Conservation (phyloP, 2,113 vertebrate species). For the Capreolus pygargus region DNA sequence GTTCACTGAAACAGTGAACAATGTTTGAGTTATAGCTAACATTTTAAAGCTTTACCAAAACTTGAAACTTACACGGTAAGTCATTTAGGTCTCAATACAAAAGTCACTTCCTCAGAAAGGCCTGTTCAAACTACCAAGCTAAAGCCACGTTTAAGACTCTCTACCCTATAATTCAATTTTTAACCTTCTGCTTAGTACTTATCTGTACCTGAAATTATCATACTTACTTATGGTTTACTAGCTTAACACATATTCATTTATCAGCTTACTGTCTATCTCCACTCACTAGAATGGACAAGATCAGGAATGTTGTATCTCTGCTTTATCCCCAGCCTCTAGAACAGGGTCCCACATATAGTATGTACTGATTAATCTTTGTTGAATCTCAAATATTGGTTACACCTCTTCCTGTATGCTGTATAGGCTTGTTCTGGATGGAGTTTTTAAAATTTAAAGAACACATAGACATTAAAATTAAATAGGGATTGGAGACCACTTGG, state of each 20-base stretch:
- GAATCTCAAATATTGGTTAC: neutral
- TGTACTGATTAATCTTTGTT: neutral
- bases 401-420: neutral
- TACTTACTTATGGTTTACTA: neutral
- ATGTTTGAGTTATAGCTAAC: neutral
- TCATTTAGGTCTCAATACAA: neutral
- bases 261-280: neutral
- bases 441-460: neutral
- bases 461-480: constrained; percentile 5
- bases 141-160: neutral
- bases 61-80: neutral
- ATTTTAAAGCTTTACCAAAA: neutral
- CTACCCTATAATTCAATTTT: neutral
- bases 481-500: neutral
- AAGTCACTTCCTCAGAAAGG: neutral
- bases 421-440: neutral
- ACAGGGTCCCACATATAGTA: neutral
- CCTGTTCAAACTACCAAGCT: neutral
- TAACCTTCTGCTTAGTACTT: neutral
- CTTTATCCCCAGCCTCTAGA: neutral
- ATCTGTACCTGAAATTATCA: neutral
- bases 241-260: neutral
- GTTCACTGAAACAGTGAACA: neutral
- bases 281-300: neutral
- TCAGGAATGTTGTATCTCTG: neutral